These are phyloP conservation scores for Chiloscyllium punctatum DNA, from an alignment of 2,797 vertebrate species.

Conservation along the genomic window DNA sequence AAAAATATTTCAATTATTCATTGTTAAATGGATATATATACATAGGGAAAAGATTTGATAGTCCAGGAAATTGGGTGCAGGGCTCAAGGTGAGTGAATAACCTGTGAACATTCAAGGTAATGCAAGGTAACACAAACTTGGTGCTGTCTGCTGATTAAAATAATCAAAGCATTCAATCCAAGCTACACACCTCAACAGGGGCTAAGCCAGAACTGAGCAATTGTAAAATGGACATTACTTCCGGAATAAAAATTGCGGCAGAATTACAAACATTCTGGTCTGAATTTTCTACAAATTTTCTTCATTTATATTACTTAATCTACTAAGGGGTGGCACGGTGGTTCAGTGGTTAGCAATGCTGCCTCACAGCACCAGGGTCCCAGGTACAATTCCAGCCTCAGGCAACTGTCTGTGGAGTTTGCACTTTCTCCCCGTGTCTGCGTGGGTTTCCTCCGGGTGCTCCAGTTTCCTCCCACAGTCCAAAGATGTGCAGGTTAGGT, in stretches of 20 bases:
- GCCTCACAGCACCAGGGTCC: too few species aligned
- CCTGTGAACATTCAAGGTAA: neutral
- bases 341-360: too few species aligned
- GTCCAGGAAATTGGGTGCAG: neutral
- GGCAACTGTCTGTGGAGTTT: too few species aligned
- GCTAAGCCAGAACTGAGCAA: neutral
- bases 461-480: too few species aligned
- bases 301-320: too few species aligned
- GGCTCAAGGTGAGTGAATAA: neutral
- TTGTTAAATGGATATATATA: neutral
- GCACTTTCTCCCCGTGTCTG: too few species aligned
- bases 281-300: neutral
- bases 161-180: neutral
- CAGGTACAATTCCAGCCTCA: too few species aligned
- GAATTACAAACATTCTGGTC: neutral
- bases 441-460: too few species aligned
- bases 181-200: neutral
- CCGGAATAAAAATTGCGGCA: neutral
- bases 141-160: neutral
- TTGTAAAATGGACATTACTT: neutral
- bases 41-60: neutral
- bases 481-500: too few species aligned
- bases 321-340: too few species aligned
- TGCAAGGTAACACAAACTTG: neutral
- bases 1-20: neutral